Evolutionary conservation across 2,888 invertebrate species (phyloP), one percentile per base, ranked within the genome.

Genomic region (Ommatoiulus sabulosus): DNA sequence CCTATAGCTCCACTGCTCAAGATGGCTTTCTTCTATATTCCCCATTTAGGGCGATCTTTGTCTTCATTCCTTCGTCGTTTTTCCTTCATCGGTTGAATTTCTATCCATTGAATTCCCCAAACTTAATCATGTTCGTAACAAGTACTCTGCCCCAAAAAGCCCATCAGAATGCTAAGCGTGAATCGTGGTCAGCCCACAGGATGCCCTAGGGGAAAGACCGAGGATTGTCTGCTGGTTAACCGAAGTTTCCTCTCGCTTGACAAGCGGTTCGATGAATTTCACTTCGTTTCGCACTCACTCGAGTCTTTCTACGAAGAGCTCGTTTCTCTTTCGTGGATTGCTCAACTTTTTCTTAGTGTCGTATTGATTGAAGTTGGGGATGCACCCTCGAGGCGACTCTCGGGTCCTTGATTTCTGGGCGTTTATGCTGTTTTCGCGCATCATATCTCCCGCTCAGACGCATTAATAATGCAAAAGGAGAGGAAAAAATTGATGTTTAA

Each of bases 91-190:
- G 6, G 24, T 20, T 24, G 24, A 72, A 72, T 24, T 72, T 72
- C 20, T 72, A 4, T 24, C 72, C 20, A 72, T 72, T 72, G 72
- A 72, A 72, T 72, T 72, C 72, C 24, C 72, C 72, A 72, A 72
- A 72, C 72, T 72, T 72, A 72, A 72, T 72, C 72, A 72, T 24
- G 24, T 10, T 72, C 24, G 72, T 72, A 72, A 72, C 72, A 20
- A 24, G 1, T 8, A 72, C 72, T 72, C 24, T 72, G 72, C 20
- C 72, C 72, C 17, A 72, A 72, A 20, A 72, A 24, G 46, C 24
- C 20, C 72, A 72, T 17, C 72, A 72, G 72, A 72, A 72, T 72
- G 72, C 72, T 72, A 72, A 72, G 72, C 72, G 24, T 72, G 72
- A 3, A 6, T 17, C 57, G 57, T 57, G 57, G 57, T 57, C 72